Base-by-base conservation (phyloP, 2,888 invertebrate genomes). In the Hipparchia sbordonii region DNA sequence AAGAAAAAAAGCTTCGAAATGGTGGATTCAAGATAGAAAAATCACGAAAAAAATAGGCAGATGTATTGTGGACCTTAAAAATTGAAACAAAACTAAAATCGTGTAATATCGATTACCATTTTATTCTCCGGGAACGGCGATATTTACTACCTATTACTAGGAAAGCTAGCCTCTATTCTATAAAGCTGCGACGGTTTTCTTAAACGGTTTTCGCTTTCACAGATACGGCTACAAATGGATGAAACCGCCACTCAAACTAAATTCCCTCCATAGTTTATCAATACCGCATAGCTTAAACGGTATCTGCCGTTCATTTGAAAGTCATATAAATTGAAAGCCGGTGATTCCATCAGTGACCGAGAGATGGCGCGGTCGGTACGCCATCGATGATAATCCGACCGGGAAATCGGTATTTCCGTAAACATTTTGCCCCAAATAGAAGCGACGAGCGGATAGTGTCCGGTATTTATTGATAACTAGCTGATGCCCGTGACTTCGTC, bases 331-430 rank as follows among this genome's bases (percentile, higher is more conserved):
- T 77, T 77, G 78, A 76, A 78, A 78, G 70, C 74, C 74, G 74
- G 72, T 74, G 71, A 78, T 78, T 76, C 74, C 72, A 78, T 77
- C 79, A 77, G 65, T 48, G 54, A 63, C 51, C 65, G 70, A 70
- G 70, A 63, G 74, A 72, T 70, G 63, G 70, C 70, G 67, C 65
- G 72, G 61, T 68, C 70, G 75, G 75, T 74, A 72, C 72, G 77
- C 73, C 59, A 72, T 23, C 72, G 65, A 74, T 70, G 80, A 79
- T 77, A 76, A 72, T 78, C 77, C 72, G 77, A 74, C 79, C 83
- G 81, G 82, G 82, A 84, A 83, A 84, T 84, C 79, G 79, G 79
- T 74, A 82, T 85, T 85, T 83, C 84, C 84, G 82, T 69, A 54
- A 69, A 71, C 79, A 78, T 76, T 78, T 68, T 74, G 72, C 67